These are phyloP conservation scores for Denticeps clupeoides DNA, from an alignment of 2,797 vertebrate genomes.

Conservation along the genomic window DNA sequence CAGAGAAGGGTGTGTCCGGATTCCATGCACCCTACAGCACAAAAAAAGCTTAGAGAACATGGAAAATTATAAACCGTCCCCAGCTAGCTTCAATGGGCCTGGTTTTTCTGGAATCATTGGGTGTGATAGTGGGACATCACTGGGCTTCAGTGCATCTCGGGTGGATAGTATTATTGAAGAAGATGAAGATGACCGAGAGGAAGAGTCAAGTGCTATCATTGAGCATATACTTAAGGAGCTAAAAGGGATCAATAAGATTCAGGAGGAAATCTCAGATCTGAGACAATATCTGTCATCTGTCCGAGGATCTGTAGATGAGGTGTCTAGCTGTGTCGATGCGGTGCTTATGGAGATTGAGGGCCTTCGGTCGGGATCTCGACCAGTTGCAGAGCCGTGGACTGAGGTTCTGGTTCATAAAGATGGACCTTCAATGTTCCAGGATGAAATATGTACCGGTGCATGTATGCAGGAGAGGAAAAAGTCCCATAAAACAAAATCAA, in stretches of 20 bases:
- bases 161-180: conserved; percentile 21
- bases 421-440: conserved; percentile 17
- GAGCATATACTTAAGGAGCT: conserved; percentile 68
- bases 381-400: conserved; percentile 41
- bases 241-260: conserved; percentile 66
- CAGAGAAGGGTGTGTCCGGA: conserved; percentile 62
- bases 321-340: conserved; percentile 67
- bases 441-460: conserved; percentile 43
- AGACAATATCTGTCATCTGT: conserved; percentile 63
- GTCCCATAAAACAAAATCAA: conserved; percentile 15
- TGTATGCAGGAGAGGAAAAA: conserved; percentile 26
- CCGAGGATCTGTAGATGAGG: conserved; percentile 66
- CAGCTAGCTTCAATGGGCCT: conserved; percentile 36
- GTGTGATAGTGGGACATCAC: conserved; percentile 9
- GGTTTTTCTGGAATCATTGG: conserved; percentile 22
- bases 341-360: conserved; percentile 64
- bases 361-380: conserved; percentile 53
- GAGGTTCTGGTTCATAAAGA: conserved; percentile 34
- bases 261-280: conserved; percentile 69
- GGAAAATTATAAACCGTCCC: conserved; percentile 22
- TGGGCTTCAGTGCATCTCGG: conserved; percentile 41
- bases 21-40: conserved; percentile 57
- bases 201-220: conserved; percentile 59
- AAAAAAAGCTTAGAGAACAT: conserved; percentile 36
- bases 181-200: conserved; percentile 30